Base-by-base conservation (phyloP, 2,888 invertebrate genomes). In the Dicycla oo region DNA sequence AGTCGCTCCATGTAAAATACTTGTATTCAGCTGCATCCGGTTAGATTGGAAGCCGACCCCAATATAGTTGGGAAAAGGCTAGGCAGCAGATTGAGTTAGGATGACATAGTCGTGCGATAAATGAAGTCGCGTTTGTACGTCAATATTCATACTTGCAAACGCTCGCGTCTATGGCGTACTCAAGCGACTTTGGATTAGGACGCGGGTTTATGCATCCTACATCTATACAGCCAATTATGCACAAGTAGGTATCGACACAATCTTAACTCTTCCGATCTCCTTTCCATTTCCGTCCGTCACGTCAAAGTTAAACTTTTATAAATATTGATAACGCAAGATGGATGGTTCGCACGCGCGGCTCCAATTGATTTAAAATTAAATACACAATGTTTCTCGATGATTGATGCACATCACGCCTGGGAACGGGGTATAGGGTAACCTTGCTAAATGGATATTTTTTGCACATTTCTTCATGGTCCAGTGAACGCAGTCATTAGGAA, bases 311-410 rank as follows among this genome's bases (percentile, higher is more conserved):
- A 89, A 90, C 89, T 88, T 91, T 90, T 89, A 90, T 89, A 91
- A 92, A 92, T 92, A 93, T 93, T 93, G 95, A 95, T 95, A 95
- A 93, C 91, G 83, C 86, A 93, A 95, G 95, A 96, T 95, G 94
- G 94, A 96, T 96, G 92, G 79, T 45, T 80, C 87, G 79, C 95
- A 95, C 95, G 95, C 94, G 95, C 93, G 91, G 74, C 88, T 80
- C 91, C 92, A 95, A 95, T 95, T 95, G 95, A 95, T 96, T 96
- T 93, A 93, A 93, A 94, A 93, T 94, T 93, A 94, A 95, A 95
- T 91, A 91, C 90, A 87, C 87, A 87, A 90, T 87, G 88, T 88
- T 86, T 78, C 66, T 77, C 70, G 68, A 89, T 95, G 95, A 95
- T 95, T 91, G 95, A 95, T 94, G 88, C 81, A 89, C 87, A 91